These are phyloP conservation scores for Aquatica leii DNA, from an alignment of 2,888 invertebrate genomes.

Conservation along the genomic window DNA sequence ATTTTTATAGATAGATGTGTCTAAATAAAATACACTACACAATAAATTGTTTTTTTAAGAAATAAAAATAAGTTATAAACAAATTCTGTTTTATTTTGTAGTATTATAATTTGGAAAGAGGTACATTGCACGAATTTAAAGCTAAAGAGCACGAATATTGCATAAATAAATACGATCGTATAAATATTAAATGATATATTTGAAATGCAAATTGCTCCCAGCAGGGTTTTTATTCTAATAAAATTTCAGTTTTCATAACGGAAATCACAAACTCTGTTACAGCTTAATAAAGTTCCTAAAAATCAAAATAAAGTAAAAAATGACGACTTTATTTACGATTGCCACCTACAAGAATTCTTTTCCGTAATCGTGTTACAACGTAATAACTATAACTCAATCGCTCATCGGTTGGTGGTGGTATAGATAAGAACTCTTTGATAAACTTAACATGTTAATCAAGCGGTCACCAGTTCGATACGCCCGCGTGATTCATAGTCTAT, in stretches of 20 bases:
- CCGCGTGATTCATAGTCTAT: slow-evolving; percentile 51
- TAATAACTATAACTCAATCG: slow-evolving; percentile 49
- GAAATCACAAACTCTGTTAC: not conserved
- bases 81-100: too few relatives aligned
- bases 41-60: too few relatives aligned
- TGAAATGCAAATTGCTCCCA: slow-evolving; percentile 20
- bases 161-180: slow-evolving; percentile 21
- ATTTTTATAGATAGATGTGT: too few relatives aligned
- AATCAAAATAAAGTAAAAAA: not conserved
- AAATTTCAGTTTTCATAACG: not conserved
- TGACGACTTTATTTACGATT: slow-evolving; percentile 19
- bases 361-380: slow-evolving; percentile 39
- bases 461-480: slow-evolving; percentile 44
- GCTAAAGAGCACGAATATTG: slow-evolving; percentile 23
- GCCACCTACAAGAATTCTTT: slow-evolving; percentile 9
- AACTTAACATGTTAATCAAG: slow-evolving; percentile 53
- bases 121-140: not conserved
- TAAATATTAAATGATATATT: slow-evolving; percentile 24
- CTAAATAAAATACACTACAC: too few relatives aligned
- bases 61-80: too few relatives aligned
- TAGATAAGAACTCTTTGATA: slow-evolving; percentile 50
- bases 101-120: not conserved
- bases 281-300: slow-evolving; percentile 1
- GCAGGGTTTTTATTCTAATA: slow-evolving; percentile 10
- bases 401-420: slow-evolving; percentile 28